phyloP scores from a whole-genome alignment of 23 tunicate genomes.

The Trididemnum miniatum region DNA sequence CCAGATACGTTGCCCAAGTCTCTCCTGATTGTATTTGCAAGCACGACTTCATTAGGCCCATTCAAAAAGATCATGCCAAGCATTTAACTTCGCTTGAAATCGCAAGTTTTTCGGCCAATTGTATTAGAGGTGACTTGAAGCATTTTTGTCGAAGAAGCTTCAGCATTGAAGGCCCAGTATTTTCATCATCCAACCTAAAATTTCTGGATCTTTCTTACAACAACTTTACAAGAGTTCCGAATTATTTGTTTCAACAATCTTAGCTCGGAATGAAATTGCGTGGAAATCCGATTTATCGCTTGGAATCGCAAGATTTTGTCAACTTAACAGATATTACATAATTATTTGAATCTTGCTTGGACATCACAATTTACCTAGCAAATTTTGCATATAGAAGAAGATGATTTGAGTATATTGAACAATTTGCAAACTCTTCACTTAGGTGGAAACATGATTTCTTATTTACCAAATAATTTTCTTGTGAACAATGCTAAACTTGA shows the following conservation, averaged over 20 bases:
- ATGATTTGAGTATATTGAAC: background rate
- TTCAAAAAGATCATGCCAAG: background rate
- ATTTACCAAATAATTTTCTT: background rate
- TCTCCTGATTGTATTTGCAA: background rate
- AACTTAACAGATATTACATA: background rate
- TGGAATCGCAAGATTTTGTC: background rate
- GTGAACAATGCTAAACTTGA: background rate
- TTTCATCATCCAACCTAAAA: background rate
- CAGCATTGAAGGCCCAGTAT: background rate
- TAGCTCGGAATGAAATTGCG: background rate
- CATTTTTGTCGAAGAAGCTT: background rate
- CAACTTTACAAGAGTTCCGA: background rate
- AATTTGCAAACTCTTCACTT: background rate
- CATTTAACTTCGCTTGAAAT: background rate
- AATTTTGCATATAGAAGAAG: background rate
- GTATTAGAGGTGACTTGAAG: background rate
- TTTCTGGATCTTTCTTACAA: constrained; percentile 13
- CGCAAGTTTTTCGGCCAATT: background rate
- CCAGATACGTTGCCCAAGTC: background rate
- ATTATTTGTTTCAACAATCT: background rate
- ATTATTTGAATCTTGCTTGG: constrained; percentile 12
- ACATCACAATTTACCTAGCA: background rate
- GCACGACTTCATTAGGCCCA: background rate
- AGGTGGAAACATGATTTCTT: background rate
- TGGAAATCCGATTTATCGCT: background rate